A percentile compares a stretch with the other conserved stretches of the same genome.
phyloP scores from a whole-genome alignment of 2,113 vertebrate species.

The Ochotona curzoniae region DNA sequence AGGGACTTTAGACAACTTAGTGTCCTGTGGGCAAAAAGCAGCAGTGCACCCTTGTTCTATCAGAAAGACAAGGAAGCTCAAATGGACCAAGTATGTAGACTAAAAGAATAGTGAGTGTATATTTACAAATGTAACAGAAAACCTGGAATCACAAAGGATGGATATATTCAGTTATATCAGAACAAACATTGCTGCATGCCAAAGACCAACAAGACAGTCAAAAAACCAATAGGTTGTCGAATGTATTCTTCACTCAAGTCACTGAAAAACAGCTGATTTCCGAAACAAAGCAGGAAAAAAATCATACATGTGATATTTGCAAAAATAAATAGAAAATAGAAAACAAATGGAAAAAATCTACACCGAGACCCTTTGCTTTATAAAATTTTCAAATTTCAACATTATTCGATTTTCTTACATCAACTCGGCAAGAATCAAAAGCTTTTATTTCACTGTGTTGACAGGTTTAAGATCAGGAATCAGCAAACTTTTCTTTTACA shows the following conservation, averaged over 20 bases:
- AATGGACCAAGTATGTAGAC: neutral
- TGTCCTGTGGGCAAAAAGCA: neutral
- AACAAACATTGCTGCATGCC: neutral
- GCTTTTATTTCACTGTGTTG: neutral
- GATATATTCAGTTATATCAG: neutral
- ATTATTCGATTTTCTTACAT: neutral
- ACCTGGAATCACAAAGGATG: neutral
- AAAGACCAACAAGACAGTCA: neutral
- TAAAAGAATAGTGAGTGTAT: neutral
- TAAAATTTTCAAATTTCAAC: too few species aligned
- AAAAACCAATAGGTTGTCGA: neutral
- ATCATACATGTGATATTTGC: too few species aligned
- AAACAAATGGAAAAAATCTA: conserved; percentile 25
- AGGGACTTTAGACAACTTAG: neutral
- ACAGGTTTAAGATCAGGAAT: neutral
- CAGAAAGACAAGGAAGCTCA: neutral
- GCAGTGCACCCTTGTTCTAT: accelerated
- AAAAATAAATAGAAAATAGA: neutral
- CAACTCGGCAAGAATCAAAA: neutral
- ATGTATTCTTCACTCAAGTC: neutral
- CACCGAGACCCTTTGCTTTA: neutral
- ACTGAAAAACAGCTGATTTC: neutral
- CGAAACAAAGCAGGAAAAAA: neutral
- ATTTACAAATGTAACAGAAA: neutral
- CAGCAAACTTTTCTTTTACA: neutral